Conservation (phyloP, 2,888 invertebrate species). For the Hydrotaea cyrtoneurina region DNA sequence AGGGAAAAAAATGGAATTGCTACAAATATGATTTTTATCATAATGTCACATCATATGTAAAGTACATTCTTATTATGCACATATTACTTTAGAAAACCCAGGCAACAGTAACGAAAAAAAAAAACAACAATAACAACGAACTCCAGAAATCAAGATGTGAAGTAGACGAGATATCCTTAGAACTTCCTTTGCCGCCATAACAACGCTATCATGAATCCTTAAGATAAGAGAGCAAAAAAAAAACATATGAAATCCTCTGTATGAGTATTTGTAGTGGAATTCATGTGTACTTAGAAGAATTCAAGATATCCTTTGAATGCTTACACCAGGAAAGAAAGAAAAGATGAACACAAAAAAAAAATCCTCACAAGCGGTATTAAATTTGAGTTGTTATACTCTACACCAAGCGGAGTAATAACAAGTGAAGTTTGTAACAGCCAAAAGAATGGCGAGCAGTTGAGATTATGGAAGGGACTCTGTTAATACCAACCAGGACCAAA, state of each 20-base stretch:
- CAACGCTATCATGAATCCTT: constrained; percentile 42
- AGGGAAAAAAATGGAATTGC: constrained; percentile 7
- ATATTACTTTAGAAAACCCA: not conserved
- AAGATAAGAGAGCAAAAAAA: constrained; percentile 15
- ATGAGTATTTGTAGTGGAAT: not conserved
- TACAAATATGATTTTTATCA: constrained; percentile 49
- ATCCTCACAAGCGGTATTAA: constrained; percentile 43
- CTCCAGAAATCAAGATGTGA: constrained; percentile 27
- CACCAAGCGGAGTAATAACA: no score
- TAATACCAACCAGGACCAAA: no score
- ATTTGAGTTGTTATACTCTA: no score
- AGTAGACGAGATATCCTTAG: constrained; percentile 12
- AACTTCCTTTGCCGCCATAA: constrained; percentile 35
- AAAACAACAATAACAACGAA: not conserved
- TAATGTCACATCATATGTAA: constrained; percentile 3
- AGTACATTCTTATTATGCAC: constrained; percentile 9
- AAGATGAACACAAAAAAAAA: not conserved
- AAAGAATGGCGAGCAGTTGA: no score
- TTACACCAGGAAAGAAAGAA: constrained; percentile 10
- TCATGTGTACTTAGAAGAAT: not conserved
- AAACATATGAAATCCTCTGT: no score
- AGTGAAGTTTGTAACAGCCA: no score
- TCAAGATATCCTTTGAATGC: not conserved
- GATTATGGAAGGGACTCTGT: no score
- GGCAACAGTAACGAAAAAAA: no score